Evolutionary conservation across 2,113 vertebrate genomes (phyloP).

Genomic region (Callipepla californica): DNA sequence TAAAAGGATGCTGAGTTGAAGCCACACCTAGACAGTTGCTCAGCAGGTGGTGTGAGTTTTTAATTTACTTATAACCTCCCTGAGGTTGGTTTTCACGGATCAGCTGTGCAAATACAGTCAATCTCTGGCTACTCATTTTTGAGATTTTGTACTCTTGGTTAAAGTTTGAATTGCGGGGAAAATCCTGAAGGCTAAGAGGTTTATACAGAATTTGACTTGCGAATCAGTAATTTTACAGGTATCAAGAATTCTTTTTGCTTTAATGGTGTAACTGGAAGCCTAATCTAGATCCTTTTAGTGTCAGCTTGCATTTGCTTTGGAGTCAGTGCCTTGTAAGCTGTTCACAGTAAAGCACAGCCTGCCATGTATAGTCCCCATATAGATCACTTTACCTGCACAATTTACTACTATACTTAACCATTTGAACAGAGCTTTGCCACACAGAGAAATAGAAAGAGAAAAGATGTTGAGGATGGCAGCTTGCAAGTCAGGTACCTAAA

Average conservation of each 20-base stretch:
- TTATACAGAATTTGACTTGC: neutral
- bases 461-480: neutral
- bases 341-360: neutral
- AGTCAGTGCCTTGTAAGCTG: neutral
- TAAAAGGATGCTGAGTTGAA: neutral
- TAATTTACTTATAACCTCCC: neutral
- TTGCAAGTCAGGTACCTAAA: neutral
- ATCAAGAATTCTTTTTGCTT: neutral
- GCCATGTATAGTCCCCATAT: neutral
- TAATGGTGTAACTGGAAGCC: neutral
- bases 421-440: neutral
- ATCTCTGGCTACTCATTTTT: neutral
- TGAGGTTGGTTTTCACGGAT: neutral
- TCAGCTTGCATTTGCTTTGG: neutral
- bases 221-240: neutral
- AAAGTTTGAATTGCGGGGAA: neutral
- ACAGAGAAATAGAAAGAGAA: neutral
- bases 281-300: neutral
- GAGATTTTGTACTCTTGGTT: neutral
- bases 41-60: neutral
- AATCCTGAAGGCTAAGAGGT: neutral
- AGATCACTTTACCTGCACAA: neutral
- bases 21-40: neutral
- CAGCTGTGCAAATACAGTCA: neutral
- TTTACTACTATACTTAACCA: neutral